Evolutionary conservation across 2,797 vertebrate species (phyloP).

Genomic region (Schizothorax lantsangensis): DNA sequence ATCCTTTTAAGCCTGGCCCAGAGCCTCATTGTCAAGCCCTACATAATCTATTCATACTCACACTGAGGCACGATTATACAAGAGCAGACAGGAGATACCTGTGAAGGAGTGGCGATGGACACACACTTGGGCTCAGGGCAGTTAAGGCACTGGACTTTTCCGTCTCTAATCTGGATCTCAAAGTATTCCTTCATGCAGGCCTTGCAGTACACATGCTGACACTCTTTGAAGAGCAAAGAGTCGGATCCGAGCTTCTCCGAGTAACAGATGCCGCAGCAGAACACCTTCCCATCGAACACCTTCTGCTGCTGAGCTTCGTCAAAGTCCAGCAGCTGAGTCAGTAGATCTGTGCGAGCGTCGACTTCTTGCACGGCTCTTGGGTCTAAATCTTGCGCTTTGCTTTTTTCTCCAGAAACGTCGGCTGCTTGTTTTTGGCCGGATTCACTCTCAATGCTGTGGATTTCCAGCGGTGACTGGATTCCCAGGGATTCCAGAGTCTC

Average conservation of each 20-base stretch:
- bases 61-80: neutral
- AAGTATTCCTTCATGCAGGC: slow-evolving; percentile 94
- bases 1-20: neutral
- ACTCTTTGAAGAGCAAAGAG: slow-evolving; percentile 90
- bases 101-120: slow-evolving; percentile 89
- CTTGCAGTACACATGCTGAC: slow-evolving; percentile 94
- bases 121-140: slow-evolving; percentile 93
- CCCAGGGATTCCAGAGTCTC: slow-evolving; percentile 86
- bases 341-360: slow-evolving; percentile 81
- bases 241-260: slow-evolving; percentile 88
- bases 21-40: neutral
- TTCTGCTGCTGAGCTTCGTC: slow-evolving; percentile 90
- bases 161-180: slow-evolving; percentile 94
- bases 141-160: slow-evolving; percentile 94
- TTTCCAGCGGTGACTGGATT: slow-evolving; percentile 88
- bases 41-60: too few relatives aligned
- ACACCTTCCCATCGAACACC: slow-evolving; percentile 88
- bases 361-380: slow-evolving; percentile 83
- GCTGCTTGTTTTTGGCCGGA: neutral
- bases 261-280: slow-evolving; percentile 92
- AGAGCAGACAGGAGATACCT: slow-evolving; percentile 77
- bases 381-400: slow-evolving; percentile 68
- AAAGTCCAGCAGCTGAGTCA: slow-evolving; percentile 92
- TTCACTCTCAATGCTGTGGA: slow-evolving; percentile 68
- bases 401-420: slow-evolving; percentile 53